Percentiles rank a stretch among this genome's conserved stretches.
Conservation (phyloP, 2,797 vertebrate genomes). For the Allobates femoralis region DNA sequence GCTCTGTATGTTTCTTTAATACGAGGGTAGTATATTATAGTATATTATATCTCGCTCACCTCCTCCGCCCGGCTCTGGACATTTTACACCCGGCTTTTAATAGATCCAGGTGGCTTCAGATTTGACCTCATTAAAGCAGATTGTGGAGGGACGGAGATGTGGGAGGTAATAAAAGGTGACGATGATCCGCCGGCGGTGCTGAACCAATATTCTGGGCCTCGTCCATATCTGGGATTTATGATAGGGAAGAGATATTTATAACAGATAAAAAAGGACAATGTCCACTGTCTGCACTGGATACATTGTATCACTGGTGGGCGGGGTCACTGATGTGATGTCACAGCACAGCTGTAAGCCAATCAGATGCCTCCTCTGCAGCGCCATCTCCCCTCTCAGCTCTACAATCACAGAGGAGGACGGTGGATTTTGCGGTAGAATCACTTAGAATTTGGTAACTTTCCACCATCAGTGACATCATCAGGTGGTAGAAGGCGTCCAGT, state of each 20-base stretch:
- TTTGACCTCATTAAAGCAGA: conserved; percentile 74
- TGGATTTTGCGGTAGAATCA: no score
- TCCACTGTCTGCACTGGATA: no score
- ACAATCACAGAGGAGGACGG: background rate
- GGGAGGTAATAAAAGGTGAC: conserved; percentile 72
- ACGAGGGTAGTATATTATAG: conserved; percentile 62
- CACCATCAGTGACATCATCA: background rate
- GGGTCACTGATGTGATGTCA: background rate
- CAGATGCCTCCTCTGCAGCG: background rate
- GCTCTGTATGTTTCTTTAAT: conserved; percentile 69
- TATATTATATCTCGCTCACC: conserved; percentile 43
- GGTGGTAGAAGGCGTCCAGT: no score
- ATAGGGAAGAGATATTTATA: no score
- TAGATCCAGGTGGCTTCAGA: conserved; percentile 67
- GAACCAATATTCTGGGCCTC: background rate
- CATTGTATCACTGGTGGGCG: background rate
- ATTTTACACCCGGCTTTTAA: conserved; percentile 68
- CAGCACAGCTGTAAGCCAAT: background rate
- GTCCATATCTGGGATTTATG: no score
- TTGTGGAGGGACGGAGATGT: conserved; percentile 68
- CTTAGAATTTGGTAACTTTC: no score
- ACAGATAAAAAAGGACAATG: background rate
- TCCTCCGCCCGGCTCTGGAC: conserved; percentile 64
- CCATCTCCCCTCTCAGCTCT: background rate
- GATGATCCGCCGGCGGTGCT: conserved; percentile 61